Percentiles rank a stretch among this genome's conserved stretches.
Conservation (phyloP, 2,113 vertebrate species). For the Columba livia region DNA sequence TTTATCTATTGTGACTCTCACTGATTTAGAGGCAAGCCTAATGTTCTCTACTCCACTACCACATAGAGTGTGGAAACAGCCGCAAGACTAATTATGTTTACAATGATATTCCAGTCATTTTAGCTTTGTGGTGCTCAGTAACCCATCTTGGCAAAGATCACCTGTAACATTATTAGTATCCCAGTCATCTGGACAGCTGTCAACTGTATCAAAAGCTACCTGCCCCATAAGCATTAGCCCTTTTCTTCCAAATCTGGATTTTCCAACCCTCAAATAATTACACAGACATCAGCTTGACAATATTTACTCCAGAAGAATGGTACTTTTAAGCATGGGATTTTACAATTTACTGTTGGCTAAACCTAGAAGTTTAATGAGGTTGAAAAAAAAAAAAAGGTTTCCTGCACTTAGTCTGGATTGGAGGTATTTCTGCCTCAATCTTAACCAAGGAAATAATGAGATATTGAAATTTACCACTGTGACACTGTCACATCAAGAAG, state of each 20-base stretch:
- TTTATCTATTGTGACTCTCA: conserved; percentile 44
- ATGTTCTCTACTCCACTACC: not conserved
- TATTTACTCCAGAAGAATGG: not conserved
- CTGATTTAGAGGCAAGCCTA: not conserved
- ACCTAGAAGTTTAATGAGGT: not conserved
- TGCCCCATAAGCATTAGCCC: not conserved
- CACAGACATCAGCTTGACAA: not conserved
- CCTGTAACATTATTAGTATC: not conserved
- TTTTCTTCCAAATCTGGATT: not conserved
- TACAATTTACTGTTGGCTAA: not conserved
- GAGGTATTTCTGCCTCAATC: not conserved
- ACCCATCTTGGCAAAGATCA: conserved; percentile 8
- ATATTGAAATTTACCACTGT: not conserved
- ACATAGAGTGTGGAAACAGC: not conserved
- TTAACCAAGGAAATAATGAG: not conserved
- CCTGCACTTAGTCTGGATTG: not conserved
- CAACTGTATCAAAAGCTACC: not conserved
- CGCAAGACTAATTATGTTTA: not conserved
- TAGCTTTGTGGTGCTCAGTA: not conserved
- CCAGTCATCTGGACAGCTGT: not conserved
- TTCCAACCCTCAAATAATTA: not conserved
- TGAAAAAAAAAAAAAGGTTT: not conserved
- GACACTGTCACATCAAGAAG: not conserved
- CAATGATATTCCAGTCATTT: not conserved
- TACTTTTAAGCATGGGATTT: not conserved